Conservation (phyloP, 2,888 invertebrate genomes). For the Latrodectus hesperus region DNA sequence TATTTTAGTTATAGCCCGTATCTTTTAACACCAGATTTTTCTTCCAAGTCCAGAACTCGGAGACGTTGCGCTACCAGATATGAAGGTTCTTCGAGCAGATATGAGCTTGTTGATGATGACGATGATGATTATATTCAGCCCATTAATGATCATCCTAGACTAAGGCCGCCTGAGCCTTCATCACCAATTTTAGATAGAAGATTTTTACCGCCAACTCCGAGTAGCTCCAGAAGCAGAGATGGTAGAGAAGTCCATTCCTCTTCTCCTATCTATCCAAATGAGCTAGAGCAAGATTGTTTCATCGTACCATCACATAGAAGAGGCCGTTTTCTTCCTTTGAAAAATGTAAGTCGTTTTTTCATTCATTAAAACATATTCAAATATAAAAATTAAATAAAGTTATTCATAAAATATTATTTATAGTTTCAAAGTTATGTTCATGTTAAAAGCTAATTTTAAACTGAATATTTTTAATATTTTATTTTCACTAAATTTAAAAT, state of each 20-base stretch:
- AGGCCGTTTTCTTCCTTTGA: slow-evolving; percentile 61
- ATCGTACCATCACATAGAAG: slow-evolving; percentile 63
- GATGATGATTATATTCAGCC: slow-evolving; percentile 54
- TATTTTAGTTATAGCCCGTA: slow-evolving; percentile 66
- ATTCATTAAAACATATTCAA: neutral
- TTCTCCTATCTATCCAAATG: slow-evolving; percentile 31
- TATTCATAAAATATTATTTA: too few species aligned
- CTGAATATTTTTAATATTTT: too few species aligned
- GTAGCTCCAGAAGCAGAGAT: slow-evolving; percentile 27
- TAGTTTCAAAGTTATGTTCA: too few species aligned
- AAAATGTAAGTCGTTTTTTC: slow-evolving; percentile 46
- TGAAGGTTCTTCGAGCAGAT: slow-evolving; percentile 33
- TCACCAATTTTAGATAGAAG: slow-evolving; percentile 58
- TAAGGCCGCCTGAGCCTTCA: slow-evolving; percentile 54
- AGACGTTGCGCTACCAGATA: slow-evolving; percentile 27
- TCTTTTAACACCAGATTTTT: slow-evolving; percentile 61
- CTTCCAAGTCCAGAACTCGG: slow-evolving; percentile 43
- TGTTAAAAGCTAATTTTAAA: too few species aligned
- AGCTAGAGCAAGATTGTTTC: slow-evolving; percentile 64
- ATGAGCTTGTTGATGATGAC: slow-evolving; percentile 38
- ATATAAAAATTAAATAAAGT: too few species aligned
- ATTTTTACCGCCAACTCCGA: slow-evolving; percentile 46
- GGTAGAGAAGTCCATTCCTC: slow-evolving; percentile 9
- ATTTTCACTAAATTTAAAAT: too few species aligned
- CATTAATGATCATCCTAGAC: slow-evolving; percentile 46